Evolutionary conservation across 92 coral and sea anemone species (phyloP).

Genomic region (Zoanthus gigantus): DNA sequence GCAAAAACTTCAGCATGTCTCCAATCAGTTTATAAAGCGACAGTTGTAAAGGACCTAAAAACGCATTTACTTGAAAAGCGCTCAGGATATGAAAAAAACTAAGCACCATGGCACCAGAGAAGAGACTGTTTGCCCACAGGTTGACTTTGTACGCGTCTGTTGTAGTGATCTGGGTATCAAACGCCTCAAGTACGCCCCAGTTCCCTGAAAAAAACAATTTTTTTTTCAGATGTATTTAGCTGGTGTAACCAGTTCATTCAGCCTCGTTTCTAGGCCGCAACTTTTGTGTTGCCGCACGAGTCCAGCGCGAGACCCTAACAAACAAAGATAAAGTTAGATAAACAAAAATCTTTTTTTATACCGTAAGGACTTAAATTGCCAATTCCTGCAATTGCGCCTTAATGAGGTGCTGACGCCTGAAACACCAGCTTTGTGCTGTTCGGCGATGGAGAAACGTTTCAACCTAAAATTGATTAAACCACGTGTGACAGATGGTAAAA

Average conservation of each 20-base stretch:
- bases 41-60: conserved; percentile 83
- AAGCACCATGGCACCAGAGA: conserved; percentile 71
- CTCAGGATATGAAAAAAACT: conserved; percentile 71
- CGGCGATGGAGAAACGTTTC: too few species aligned
- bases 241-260: not conserved
- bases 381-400: too few species aligned
- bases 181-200: conserved; percentile 57
- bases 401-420: too few species aligned
- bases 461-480: too few species aligned
- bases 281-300: not conserved
- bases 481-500: too few species aligned
- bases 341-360: too few species aligned
- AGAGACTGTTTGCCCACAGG: conserved; percentile 66
- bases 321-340: too few species aligned
- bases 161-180: conserved; percentile 37
- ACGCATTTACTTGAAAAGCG: conserved; percentile 70
- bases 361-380: too few species aligned
- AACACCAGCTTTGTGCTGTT: too few species aligned
- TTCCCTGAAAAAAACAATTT: conserved; percentile 21
- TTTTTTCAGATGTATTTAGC: not conserved
- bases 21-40: conserved; percentile 76
- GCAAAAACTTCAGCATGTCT: conserved; percentile 79
- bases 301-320: too few species aligned
- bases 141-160: conserved; percentile 47
- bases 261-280: too few species aligned